These are phyloP conservation scores for Diprion similis DNA, from an alignment of 1,140 invertebrate genomes.

Conservation along the genomic window DNA sequence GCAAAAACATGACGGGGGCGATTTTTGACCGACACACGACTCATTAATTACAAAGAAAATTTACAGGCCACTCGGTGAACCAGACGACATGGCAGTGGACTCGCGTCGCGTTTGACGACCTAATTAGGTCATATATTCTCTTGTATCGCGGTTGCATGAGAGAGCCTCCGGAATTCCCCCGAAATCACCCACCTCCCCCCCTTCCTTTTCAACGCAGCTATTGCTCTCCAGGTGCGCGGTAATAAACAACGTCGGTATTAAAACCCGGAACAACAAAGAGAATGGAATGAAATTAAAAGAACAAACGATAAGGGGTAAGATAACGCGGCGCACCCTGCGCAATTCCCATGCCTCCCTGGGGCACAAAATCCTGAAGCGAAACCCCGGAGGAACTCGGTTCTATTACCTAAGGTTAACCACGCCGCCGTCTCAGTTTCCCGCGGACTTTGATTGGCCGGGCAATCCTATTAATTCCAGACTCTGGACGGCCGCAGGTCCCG, in stretches of 20 bases:
- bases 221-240: too few relatives aligned
- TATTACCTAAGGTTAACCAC: slow-evolving; percentile 59
- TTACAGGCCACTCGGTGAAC: neutral
- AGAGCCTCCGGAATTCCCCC: neutral
- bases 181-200: too few relatives aligned
- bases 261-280: too few relatives aligned
- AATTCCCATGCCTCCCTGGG: neutral
- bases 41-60: slow-evolving; percentile 3
- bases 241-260: too few relatives aligned
- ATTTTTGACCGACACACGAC: neutral
- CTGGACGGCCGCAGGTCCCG: slow-evolving; percentile 11
- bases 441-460: slow-evolving; percentile 55
- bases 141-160: neutral
- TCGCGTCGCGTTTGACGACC: neutral
- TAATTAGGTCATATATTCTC: neutral
- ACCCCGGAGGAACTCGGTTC: slow-evolving; percentile 53
- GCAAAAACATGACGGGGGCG: neutral
- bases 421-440: slow-evolving; percentile 49
- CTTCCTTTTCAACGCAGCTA: too few relatives aligned
- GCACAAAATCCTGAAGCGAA: slow-evolving; percentile 19
- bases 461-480: slow-evolving; percentile 54
- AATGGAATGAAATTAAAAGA: too few relatives aligned
- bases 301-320: slow-evolving; percentile 15
- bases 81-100: too few relatives aligned
- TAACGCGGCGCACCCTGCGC: too few relatives aligned